Percentiles rank a stretch among this genome's conserved stretches.
phyloP scores from a whole-genome alignment of 2,797 vertebrate genomes.

The Hydrophis major region DNA sequence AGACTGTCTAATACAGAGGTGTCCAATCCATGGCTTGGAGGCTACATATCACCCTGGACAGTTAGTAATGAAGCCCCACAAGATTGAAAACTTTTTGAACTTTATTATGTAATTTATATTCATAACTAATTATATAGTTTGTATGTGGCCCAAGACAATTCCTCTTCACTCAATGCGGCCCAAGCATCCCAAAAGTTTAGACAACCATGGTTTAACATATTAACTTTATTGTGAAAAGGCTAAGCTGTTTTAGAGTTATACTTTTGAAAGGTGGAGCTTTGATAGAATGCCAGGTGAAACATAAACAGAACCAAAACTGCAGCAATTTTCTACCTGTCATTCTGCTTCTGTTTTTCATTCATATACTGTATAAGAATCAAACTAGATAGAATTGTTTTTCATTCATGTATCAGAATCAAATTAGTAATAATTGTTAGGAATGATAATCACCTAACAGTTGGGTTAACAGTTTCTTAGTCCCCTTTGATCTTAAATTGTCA shows the following conservation, averaged over 20 bases:
- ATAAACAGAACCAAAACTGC: neutral
- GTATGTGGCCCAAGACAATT: neutral
- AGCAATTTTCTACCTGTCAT: neutral
- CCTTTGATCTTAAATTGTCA: neutral
- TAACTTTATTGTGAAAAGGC: neutral
- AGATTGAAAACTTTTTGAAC: neutral
- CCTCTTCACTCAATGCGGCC: neutral
- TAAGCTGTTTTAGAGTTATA: neutral
- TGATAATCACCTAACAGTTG: neutral
- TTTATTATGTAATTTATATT: neutral
- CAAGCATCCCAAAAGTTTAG: neutral
- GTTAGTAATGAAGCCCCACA: neutral
- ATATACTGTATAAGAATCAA: neutral
- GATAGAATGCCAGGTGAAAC: neutral
- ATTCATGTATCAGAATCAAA: too few species aligned
- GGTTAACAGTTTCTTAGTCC: constrained; percentile 20
- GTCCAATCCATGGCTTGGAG: neutral
- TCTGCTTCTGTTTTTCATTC: neutral
- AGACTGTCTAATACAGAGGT: neutral
- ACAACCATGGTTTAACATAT: neutral
- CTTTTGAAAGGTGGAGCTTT: neutral
- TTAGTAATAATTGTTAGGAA: neutral
- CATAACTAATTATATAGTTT: neutral
- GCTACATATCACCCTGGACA: neutral
- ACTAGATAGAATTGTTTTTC: neutral